Percentiles rank a stretch among this genome's conserved stretches.
Conservation (phyloP, 2,113 vertebrate species). For the Dasyornis broadbenti region DNA sequence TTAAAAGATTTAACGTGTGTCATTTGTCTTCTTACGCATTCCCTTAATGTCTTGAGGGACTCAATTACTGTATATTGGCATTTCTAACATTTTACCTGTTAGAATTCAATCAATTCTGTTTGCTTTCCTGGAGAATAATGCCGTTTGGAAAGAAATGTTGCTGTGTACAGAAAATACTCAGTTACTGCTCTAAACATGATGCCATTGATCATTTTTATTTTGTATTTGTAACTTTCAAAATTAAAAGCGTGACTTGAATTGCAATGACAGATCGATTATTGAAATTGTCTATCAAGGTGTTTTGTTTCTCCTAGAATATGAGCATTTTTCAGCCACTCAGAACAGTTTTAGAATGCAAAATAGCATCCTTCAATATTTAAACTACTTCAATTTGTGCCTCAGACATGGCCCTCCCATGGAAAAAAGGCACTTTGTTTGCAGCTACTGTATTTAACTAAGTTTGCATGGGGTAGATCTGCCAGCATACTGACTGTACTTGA, state of each 20-base stretch:
- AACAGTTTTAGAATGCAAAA: slow-evolving; percentile 63
- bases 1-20: slow-evolving; percentile 63
- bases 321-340: slow-evolving; percentile 59
- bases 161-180: slow-evolving; percentile 66
- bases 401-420: slow-evolving; percentile 49
- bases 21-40: slow-evolving; percentile 71
- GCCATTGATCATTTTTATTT: slow-evolving; percentile 72
- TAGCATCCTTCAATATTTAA: slow-evolving; percentile 52
- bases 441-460: slow-evolving; percentile 68
- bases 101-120: slow-evolving; percentile 60
- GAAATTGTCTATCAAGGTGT: slow-evolving; percentile 71
- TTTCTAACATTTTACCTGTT: slow-evolving; percentile 70
- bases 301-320: slow-evolving; percentile 65
- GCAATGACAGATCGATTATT: slow-evolving; percentile 73
- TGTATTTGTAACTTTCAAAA: slow-evolving; percentile 76
- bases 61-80: slow-evolving; percentile 68
- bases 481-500: slow-evolving; percentile 61
- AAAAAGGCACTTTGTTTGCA: slow-evolving; percentile 71
- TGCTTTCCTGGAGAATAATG: slow-evolving; percentile 72
- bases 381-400: slow-evolving; percentile 66
- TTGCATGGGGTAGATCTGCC: slow-evolving; percentile 67
- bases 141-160: slow-evolving; percentile 68
- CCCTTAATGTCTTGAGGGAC: slow-evolving; percentile 72
- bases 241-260: slow-evolving; percentile 80
- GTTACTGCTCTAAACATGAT: slow-evolving; percentile 72